Conservation (phyloP, 2,888 invertebrate genomes). For the Eilema depressum region DNA sequence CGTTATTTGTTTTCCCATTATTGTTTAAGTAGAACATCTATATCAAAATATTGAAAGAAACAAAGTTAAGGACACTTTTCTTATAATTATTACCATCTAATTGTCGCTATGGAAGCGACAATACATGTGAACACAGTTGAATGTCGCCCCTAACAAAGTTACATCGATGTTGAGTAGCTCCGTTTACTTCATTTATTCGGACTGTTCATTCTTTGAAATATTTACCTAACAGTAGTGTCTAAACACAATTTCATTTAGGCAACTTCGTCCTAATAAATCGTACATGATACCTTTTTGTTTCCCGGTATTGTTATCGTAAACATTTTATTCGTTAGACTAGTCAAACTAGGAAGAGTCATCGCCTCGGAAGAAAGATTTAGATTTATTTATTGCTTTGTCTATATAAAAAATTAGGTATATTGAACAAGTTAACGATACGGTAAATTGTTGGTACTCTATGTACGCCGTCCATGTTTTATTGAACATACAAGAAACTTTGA, state of each 20-base stretch:
- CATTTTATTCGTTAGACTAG: constrained; percentile 80
- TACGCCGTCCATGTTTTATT: constrained; percentile 34
- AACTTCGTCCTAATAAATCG: constrained; percentile 32
- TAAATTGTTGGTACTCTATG: constrained; percentile 39
- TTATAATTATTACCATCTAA: background rate
- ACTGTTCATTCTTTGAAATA: background rate
- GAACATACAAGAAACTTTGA: constrained; percentile 34
- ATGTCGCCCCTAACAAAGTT: background rate
- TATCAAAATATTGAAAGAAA: background rate
- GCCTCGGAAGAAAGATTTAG: constrained; percentile 69
- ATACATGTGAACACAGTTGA: background rate
- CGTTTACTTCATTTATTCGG: background rate
- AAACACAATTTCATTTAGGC: constrained; percentile 18
- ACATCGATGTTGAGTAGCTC: background rate
- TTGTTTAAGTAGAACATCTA: background rate
- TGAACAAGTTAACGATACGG: constrained; percentile 47
- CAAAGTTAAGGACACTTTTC: background rate
- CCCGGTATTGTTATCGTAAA: constrained; percentile 51
- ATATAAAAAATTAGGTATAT: constrained; percentile 46
- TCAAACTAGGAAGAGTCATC: constrained; percentile 80
- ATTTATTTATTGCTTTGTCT: constrained; percentile 78
- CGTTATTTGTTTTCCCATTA: background rate
- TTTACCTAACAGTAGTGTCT: background rate
- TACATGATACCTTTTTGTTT: constrained; percentile 48
- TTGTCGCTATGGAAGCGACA: background rate